Evolutionary conservation across 1,140 invertebrate species (phyloP).

Genomic region (Lerema accius): DNA sequence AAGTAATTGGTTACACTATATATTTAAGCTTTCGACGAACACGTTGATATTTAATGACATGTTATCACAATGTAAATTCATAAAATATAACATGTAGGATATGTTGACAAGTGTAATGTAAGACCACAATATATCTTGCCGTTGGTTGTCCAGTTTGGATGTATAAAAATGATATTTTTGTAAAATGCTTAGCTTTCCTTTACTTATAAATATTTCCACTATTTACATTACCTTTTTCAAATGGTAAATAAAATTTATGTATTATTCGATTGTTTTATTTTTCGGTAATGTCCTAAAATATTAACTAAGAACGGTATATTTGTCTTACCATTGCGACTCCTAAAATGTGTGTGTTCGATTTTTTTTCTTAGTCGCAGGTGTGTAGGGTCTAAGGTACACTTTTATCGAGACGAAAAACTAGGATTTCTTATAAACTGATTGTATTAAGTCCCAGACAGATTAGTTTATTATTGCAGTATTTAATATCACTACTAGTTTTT

Average conservation of each 20-base stretch:
- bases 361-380: no score
- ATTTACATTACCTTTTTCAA: slow-evolving; percentile 72
- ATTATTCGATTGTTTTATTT: slow-evolving; percentile 45
- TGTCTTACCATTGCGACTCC: no score
- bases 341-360: no score
- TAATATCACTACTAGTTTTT: background rate
- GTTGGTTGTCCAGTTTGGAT: slow-evolving; percentile 66
- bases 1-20: slow-evolving; percentile 22
- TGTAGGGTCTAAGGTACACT: no score
- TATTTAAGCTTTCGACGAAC: slow-evolving; percentile 37
- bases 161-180: slow-evolving; percentile 75
- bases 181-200: slow-evolving; percentile 81
- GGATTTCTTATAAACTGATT: slow-evolving; percentile 42
- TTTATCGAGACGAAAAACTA: slow-evolving; percentile 8
- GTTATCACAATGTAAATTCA: slow-evolving; percentile 49
- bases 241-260: slow-evolving; percentile 76
- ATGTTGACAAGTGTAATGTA: slow-evolving; percentile 43
- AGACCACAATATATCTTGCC: slow-evolving; percentile 54
- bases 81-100: slow-evolving; percentile 37
- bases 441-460: slow-evolving; percentile 47
- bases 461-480: no score
- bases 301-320: no score
- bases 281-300: no score
- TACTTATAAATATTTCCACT: slow-evolving; percentile 72
- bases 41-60: slow-evolving; percentile 50